Evolutionary conservation across 2,888 invertebrate species (phyloP).

Genomic region (Acronicta leporina): DNA sequence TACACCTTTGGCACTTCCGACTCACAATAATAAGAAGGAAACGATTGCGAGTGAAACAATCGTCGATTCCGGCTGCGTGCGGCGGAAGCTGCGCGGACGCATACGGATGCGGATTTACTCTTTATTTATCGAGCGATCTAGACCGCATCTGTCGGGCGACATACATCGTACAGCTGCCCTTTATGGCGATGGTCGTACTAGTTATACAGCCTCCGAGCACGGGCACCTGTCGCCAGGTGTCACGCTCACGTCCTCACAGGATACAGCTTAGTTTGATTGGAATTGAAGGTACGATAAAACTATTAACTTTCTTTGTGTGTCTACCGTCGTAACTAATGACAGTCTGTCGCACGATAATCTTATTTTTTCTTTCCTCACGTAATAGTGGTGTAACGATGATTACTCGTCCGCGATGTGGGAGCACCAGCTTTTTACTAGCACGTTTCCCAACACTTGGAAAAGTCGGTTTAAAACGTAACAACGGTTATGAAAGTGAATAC

Average conservation of each 20-base stretch:
- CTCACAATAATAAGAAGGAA: conserved; percentile 81
- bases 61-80: conserved; percentile 80
- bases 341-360: conserved; percentile 72
- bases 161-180: conserved; percentile 82
- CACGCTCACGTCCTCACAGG: conserved; percentile 36
- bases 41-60: conserved; percentile 84
- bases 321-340: conserved; percentile 73
- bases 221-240: conserved; percentile 87
- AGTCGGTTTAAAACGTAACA: conserved; percentile 83
- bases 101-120: conserved; percentile 84
- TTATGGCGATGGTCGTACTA: conserved; percentile 67
- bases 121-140: conserved; percentile 85
- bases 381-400: conserved; percentile 75
- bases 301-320: conserved; percentile 77
- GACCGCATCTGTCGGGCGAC: conserved; percentile 86
- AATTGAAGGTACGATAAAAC: conserved; percentile 43
- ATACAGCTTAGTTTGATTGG: conserved; percentile 43
- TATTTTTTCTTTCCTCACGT: conserved; percentile 68
- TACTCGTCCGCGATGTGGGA: conserved; percentile 83
- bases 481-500: conserved; percentile 86
- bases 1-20: conserved; percentile 79
- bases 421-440: conserved; percentile 79
- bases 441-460: conserved; percentile 85
- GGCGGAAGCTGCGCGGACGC: conserved; percentile 81
- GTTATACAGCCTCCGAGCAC: conserved; percentile 74